Conservation (phyloP, 2,113 vertebrate genomes). For the Psammodynastes pulverulentus region DNA sequence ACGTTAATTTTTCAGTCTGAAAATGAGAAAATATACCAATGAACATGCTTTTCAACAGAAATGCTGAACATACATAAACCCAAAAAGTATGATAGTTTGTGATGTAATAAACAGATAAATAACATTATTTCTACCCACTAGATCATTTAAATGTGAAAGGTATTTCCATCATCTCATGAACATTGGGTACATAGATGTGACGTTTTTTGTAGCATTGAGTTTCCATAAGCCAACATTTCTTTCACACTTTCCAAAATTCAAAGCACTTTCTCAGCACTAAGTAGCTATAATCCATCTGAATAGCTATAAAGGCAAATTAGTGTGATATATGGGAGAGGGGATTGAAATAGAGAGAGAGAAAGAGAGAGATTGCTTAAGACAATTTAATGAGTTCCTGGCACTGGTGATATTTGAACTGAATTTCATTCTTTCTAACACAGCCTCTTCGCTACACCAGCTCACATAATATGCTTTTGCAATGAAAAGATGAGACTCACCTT, state of each 20-base stretch:
- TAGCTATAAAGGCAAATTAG: background rate
- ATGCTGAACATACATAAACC: background rate
- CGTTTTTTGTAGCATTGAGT: background rate
- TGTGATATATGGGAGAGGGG: background rate
- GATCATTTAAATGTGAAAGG: background rate
- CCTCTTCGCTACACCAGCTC: background rate
- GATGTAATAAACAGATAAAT: background rate
- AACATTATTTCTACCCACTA: background rate
- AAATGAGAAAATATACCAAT: too few species aligned
- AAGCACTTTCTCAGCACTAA: background rate
- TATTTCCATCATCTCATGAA: background rate
- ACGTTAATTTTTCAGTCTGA: background rate
- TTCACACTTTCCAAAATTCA: background rate
- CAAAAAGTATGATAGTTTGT: background rate
- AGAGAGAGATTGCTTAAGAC: background rate
- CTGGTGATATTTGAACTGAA: background rate
- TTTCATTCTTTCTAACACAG: background rate
- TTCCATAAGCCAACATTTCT: background rate
- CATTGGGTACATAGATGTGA: background rate
- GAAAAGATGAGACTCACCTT: background rate
- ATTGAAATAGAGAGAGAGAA: background rate
- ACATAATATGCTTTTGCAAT: background rate
- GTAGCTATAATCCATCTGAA: background rate
- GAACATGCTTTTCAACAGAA: background rate
- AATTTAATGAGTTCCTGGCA: background rate